Base-by-base conservation (phyloP, 1,140 invertebrate species). In the Pteromalus puparum region DNA sequence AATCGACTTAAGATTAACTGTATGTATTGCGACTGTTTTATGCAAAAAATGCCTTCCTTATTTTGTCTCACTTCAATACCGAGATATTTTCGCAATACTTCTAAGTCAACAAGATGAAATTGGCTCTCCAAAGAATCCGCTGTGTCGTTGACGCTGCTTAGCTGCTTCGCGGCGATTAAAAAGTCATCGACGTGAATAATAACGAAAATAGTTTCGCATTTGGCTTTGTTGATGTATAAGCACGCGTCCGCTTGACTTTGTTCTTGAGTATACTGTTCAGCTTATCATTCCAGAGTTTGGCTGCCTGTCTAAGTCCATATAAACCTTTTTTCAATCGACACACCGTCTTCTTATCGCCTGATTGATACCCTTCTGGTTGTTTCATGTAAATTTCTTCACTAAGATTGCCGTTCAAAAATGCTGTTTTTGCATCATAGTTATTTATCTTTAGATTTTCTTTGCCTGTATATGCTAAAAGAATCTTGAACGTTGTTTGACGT, bases 171-270 rank as follows among this genome's bases (percentile, higher is more conserved):
- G 18, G 28, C 28, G 4, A 76, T 30, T n/a, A 76, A 10, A n/a
- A n/a, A 2, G n/a, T 76, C 74, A 24, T 76, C 74, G 15, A 76
- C 74, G 42, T 76, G 28, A n/a, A 76, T 7, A n/a, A 74, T 24
- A 53, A 87, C 48, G 12, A 21, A 42, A 13, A 65, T 87, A 1
- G 79, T 12, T 12, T 48, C 46, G 7, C 13, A 12, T 2, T 48
- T 48, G 7, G 13, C 7, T 7, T 7, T 76, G 1, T 48, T 46
- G 24, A 92, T 38, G 13, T 7, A 93, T 70, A 93, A 79, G 12
- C 67, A 75, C 15, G 1, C 28, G 28, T 73, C 48, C 2, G 30
- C 12, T 38, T 21, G 24, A 13, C 26, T n/a, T 24, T 53, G 15
- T 28, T n/a, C 5, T 28, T 28, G 15, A 73, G 5, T 12, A n/a